These are phyloP conservation scores for Coccyzus lansbergi DNA, from an alignment of 2,797 vertebrate genomes.

Conservation along the genomic window DNA sequence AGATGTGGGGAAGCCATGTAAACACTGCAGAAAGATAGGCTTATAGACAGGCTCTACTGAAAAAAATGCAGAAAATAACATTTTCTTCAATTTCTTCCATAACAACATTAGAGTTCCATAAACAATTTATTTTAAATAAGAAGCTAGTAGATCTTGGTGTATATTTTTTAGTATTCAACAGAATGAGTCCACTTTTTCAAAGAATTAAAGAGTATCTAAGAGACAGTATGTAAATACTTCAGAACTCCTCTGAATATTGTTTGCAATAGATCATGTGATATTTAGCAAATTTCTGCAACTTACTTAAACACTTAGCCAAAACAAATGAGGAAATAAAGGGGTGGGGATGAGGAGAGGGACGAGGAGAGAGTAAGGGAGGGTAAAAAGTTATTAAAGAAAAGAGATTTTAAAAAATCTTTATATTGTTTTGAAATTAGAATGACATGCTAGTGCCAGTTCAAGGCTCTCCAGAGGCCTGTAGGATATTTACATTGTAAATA, in stretches of 20 bases:
- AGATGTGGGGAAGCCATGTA: not conserved
- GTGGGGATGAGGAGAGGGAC: accelerated
- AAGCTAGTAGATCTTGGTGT: not conserved
- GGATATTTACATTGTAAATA: constrained; percentile 21
- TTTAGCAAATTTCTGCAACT: constrained; percentile 32
- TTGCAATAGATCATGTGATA: constrained; percentile 35
- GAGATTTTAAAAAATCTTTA: not conserved
- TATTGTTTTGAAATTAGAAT: not conserved
- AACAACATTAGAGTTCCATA: not conserved
- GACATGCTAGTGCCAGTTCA: not conserved
- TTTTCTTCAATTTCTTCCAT: not conserved
- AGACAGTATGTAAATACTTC: not conserved
- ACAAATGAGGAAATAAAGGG: not conserved
- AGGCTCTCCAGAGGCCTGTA: not conserved
- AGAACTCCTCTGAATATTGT: constrained; percentile 7
- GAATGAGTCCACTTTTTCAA: not conserved
- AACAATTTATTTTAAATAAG: not conserved
- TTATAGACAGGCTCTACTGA: not conserved
- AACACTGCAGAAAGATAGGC: not conserved
- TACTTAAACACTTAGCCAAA: constrained; percentile 32
- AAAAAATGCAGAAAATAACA: not conserved
- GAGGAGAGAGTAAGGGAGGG: not conserved
- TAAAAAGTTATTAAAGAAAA: not conserved
- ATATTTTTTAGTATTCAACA: not conserved
- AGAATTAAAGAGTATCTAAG: not conserved